Base-by-base conservation (phyloP, 2,797 vertebrate species). In the Ctenosaura bakeri region DNA sequence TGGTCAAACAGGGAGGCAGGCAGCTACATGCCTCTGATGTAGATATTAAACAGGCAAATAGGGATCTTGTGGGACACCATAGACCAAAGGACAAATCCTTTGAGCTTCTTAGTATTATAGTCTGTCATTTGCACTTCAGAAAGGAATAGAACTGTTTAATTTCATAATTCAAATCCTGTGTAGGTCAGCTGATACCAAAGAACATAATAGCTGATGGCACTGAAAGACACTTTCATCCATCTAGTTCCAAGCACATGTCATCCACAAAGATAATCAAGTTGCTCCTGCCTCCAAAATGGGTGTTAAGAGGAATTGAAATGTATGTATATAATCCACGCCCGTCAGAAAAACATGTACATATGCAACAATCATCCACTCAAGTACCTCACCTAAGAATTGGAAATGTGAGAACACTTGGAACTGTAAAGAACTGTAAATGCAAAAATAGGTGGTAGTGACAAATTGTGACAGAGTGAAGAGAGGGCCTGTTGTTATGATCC, bases 401-500 rank as follows among this genome's bases (percentile, higher is more conserved):
- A 32, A 69, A 69, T 10, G 66, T 29, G 66, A 69, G 66, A 69
- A 62, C 59, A 62, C 59, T 12, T 52, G 52, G 52, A 52, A 52
- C 10, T 8, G 52, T 52, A 52, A 52, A 52, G 52, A 52, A 52
- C 52, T 52, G 52, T 52, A 52, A 52, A 52, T 52, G 52, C 52
- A 52, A 52, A 52, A 1, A 52, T 52, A 69, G 32, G 4, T 32
- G 20, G 66, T 32, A 32, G 32, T 69, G 29, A 12, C 3, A 69
- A 32, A 32, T 69, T 32, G 32, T 69, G 32, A 29, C 13, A 13
- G 66, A 69, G 29, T 29, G 66, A 69, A 69, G 29, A 69, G 29
- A 32, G 66, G 10, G 29, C 32, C 29, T 32, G 9, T 81, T 8
- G 87, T 90, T 93, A 90, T 93, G 54, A 90, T 87, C 85, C 86